Conservation (phyloP, 1,140 invertebrate genomes). For the Diploscapter pachys region DNA sequence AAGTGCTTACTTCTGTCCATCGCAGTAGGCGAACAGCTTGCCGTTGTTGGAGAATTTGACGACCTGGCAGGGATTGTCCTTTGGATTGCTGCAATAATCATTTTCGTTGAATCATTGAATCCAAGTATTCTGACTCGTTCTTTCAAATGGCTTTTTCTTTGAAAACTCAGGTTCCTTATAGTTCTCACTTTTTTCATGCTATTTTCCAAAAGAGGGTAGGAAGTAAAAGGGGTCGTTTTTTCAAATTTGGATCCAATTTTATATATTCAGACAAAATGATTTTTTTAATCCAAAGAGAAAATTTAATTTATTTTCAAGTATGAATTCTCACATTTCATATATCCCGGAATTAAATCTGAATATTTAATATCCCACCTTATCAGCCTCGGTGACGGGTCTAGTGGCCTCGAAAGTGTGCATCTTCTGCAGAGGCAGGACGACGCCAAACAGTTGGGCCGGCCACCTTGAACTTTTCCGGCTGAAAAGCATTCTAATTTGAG, state of each 20-base stretch:
- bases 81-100: constrained; percentile 24
- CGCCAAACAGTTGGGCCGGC: constrained; percentile 79
- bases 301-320: no score
- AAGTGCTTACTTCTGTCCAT: constrained; percentile 17
- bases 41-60: constrained; percentile 39
- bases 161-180: no score
- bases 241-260: no score
- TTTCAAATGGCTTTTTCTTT: no score
- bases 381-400: constrained; percentile 78
- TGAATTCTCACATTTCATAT: no score
- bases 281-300: no score
- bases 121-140: no score
- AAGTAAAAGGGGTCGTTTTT: no score
- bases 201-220: no score
- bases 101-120: not conserved
- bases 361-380: constrained; percentile 71
- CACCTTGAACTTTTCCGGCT: constrained; percentile 84
- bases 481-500: constrained; percentile 41
- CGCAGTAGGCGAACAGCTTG: constrained; percentile 37
- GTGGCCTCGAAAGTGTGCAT: constrained; percentile 71
- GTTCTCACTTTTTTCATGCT: no score
- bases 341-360: no score
- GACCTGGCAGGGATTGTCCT: constrained; percentile 28
- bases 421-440: constrained; percentile 75
- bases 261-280: no score